Percentiles rank a stretch among this genome's conserved stretches.
phyloP scores from a whole-genome alignment of 2,888 invertebrate genomes.

The Cryptosula pallasiana region DNA sequence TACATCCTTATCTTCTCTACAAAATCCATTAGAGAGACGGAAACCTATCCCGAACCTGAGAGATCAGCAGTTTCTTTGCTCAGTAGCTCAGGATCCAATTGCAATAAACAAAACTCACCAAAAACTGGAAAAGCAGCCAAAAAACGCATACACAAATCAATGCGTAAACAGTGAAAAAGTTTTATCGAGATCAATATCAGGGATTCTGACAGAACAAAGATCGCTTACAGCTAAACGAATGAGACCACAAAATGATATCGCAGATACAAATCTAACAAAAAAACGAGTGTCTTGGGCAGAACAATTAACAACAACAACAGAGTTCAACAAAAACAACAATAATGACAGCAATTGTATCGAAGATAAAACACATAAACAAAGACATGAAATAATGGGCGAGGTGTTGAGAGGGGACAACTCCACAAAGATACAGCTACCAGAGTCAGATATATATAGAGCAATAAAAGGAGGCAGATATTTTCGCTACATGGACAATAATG shows the following conservation, averaged over 20 bases:
- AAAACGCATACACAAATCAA: neutral
- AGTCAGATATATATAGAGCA: neutral
- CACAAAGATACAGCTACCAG: neutral
- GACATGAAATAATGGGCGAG: neutral
- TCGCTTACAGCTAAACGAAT: neutral
- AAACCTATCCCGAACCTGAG: neutral
- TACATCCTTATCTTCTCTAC: neutral
- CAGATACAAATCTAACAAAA: neutral
- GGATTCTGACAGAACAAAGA: neutral
- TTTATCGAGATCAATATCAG: neutral
- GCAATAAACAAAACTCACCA: neutral
- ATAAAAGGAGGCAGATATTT: conserved; percentile 11
- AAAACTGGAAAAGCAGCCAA: neutral
- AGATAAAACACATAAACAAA: neutral
- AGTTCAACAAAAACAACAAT: neutral
- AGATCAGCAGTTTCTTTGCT: neutral
- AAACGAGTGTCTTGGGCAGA: neutral
- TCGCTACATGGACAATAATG: conserved; percentile 3
- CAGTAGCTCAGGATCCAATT: neutral
- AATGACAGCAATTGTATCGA: neutral
- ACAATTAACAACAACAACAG: neutral
- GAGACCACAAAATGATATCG: neutral
- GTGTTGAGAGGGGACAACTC: neutral
- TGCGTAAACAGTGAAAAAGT: neutral
- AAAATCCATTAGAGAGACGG: neutral